Conservation (phyloP, 2,113 vertebrate genomes). For the Platichthys stellatus region DNA sequence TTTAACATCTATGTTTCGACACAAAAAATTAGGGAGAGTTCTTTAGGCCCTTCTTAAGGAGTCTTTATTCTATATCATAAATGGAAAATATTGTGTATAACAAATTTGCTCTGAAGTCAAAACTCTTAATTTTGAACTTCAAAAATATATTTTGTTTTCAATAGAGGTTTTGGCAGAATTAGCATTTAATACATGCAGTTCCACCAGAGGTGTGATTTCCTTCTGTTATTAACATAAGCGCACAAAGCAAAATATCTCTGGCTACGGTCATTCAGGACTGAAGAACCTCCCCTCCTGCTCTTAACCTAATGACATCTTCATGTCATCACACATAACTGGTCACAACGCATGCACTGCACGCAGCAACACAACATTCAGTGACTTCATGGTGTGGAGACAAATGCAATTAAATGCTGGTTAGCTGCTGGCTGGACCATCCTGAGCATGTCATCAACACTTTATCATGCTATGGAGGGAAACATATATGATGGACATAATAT, state of each 20-base stretch:
- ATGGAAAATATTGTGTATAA: not conserved
- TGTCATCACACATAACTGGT: conserved; percentile 25
- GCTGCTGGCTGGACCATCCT: no score
- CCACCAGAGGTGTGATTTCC: not conserved
- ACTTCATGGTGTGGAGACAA: no score
- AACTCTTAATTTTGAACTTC: not conserved
- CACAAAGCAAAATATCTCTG: not conserved
- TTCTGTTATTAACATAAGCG: not conserved
- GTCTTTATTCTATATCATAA: not conserved
- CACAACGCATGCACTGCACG: not conserved
- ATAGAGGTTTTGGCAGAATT: no score
- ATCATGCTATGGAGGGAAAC: no score
- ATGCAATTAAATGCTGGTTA: no score
- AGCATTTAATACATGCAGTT: not conserved
- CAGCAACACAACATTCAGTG: not conserved
- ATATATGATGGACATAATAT: no score
- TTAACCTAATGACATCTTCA: conserved; percentile 12
- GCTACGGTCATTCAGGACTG: not conserved
- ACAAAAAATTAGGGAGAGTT: no score
- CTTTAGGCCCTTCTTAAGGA: not conserved
- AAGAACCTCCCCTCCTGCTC: not conserved
- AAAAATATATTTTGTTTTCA: no score
- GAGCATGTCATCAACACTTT: no score
- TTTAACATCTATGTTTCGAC: not conserved
- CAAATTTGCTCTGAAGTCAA: not conserved